Base-by-base conservation (phyloP, 2,888 invertebrate genomes). In the Falcaria lacertinaria region DNA sequence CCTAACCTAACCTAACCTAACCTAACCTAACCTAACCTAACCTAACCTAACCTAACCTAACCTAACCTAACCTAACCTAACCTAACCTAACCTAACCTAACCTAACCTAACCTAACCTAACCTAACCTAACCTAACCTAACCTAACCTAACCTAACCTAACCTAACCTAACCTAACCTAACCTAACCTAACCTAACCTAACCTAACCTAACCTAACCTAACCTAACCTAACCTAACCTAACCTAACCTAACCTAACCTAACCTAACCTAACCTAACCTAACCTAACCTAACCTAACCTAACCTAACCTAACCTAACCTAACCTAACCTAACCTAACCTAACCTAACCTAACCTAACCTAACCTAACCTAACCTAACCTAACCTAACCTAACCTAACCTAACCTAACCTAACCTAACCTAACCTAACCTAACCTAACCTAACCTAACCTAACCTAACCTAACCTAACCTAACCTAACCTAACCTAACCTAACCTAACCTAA, bases 281-380 rank as follows among this genome's bases (percentile, higher is more conserved):
- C 43, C 43, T 46, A 43, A 46, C 42, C 43, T 46, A 43, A 47
- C 43, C 41, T 47, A 47, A 47, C 45, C 45, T 45, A 45, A 45
- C 47, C 39, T 44, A 48, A 44, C 47, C 44, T 44, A 47, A 47
- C 44, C 42, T 48, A 48, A 48, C 48, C 42, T 48, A 48, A 48
- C 48, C 42, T 48, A 48, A 48, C 48, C 41, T 45, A 48, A 48
- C 48, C 42, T 45, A 45, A 49, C 45, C 45, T 49, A 45, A 45
- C 45, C 45, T 48, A 48, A 45, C 45, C 48, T 45, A 48, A 45
- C 47, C 47, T 48, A 44, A 48, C 44, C 44, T 25, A 25, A 25
- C 25, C 25, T 25, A 25, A 44, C 41, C 44, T 41, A 44, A 44
- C 44, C 44, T 44, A 44, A 44, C 39, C 44, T 40, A 40, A 44